These are phyloP conservation scores for Fregata magnificens DNA, from an alignment of 2,113 vertebrate genomes.

Conservation along the genomic window DNA sequence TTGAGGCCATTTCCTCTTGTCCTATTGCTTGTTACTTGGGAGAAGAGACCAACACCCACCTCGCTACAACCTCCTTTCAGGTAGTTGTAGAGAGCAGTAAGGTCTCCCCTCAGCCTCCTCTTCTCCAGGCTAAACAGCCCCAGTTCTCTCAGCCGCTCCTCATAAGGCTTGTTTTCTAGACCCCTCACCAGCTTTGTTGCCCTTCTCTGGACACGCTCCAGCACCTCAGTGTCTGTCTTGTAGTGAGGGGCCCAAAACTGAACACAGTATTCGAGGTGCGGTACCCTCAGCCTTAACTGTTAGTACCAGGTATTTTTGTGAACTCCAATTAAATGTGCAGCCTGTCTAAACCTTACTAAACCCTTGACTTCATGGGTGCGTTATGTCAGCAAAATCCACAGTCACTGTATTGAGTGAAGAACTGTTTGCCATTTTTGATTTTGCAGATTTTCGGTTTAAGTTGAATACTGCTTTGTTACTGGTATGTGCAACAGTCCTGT, in stretches of 20 bases:
- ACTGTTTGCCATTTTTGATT: neutral
- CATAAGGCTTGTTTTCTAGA: neutral
- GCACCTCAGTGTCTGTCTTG: neutral
- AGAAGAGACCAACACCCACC: fast-evolving
- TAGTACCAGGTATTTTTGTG: neutral
- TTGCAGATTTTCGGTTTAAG: neutral
- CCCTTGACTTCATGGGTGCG: neutral
- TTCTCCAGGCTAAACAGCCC: neutral
- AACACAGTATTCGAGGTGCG: fast-evolving
- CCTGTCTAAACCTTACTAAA: neutral
- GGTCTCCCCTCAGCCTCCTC: neutral
- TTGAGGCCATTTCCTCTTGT: neutral
- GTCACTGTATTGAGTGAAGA: fast-evolving
- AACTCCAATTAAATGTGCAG: neutral
- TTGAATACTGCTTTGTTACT: neutral
- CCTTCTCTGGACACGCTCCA: neutral
- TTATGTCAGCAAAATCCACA: neutral
- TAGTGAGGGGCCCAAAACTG: neutral
- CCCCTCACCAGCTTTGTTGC: neutral
- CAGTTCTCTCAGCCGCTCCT: neutral
- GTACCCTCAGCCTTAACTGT: neutral
- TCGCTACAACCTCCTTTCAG: neutral
- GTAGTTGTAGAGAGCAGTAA: fast-evolving
- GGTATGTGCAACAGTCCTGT: neutral
- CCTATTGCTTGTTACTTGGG: too few relatives aligned